Evolutionary conservation across 2,113 vertebrate genomes (phyloP).

Genomic region (Vireo altiloquus): DNA sequence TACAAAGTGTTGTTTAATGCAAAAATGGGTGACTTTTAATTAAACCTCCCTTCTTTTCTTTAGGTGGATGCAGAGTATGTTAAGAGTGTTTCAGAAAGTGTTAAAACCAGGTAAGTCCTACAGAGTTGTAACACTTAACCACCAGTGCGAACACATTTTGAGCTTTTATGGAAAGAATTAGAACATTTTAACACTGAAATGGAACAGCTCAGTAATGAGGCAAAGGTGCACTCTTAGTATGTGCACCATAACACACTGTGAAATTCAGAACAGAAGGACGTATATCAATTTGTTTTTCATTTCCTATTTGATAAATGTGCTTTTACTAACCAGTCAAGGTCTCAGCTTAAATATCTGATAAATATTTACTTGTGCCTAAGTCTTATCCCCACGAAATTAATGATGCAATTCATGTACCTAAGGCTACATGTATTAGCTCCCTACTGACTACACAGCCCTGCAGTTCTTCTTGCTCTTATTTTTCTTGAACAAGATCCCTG

Average conservation of each 20-base stretch:
- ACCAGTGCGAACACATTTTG: neutral
- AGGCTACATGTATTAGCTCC: neutral
- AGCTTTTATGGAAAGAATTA: neutral
- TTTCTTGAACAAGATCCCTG: neutral
- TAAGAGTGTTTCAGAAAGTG: slow-evolving; percentile 64
- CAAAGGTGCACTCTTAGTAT: neutral
- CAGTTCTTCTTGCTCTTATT: neutral
- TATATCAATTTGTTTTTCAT: neutral
- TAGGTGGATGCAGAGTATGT: slow-evolving; percentile 79
- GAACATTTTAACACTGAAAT: neutral
- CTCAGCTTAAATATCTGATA: neutral
- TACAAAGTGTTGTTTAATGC: neutral
- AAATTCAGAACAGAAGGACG: neutral
- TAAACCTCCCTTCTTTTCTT: neutral
- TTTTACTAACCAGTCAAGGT: neutral
- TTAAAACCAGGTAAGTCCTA: slow-evolving; percentile 77
- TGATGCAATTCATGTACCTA: neutral
- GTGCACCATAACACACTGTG: neutral
- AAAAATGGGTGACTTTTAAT: neutral
- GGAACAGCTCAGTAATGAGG: neutral
- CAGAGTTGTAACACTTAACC: neutral
- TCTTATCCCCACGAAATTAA: neutral
- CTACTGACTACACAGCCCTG: neutral
- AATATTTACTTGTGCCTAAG: neutral
- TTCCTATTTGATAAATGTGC: neutral